Base-by-base conservation (phyloP, 2,888 invertebrate genomes). In the Dicycla oo region DNA sequence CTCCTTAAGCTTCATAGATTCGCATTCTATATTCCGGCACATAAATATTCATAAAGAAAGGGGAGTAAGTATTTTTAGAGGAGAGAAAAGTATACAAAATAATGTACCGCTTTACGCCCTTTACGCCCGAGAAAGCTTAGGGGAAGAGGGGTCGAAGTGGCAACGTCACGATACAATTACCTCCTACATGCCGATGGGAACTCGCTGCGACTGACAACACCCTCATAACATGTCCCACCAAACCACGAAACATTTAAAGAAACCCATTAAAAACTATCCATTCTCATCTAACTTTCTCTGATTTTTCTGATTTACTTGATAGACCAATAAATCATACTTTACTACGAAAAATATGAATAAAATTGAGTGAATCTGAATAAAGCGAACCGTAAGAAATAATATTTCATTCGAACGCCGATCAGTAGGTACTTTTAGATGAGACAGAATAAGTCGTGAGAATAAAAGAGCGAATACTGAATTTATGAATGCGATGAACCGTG, bases 401-500 rank as follows among this genome's bases (percentile, higher is more conserved):
- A 90, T 91, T 90, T 89, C 87, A 88, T 86, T 85, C 82, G 72
- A 86, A 79, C 84, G 83, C 86, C 89, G 90, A 92, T 92, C 91
- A 89, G 87, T 88, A 85, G 87, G 87, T 89, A 91, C 88, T 89
- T 91, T 91, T 88, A 86, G 89, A 90, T 87, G 89, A 88, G 87
- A 89, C 86, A 87, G 88, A 89, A 86, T 88, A 88, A 91, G 87
- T 90, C 87, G 88, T 82, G 86, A 85, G 88, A 91, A 92, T 92
- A 93, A 91, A 91, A 92, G 88, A 88, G 89, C 86, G 89, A 88
- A 86, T 81, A 75, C 88, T 88, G 88, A 91, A 92, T 93, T 93
- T 91, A 93, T 91, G 90, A 88, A 91, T 88, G 89, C 93, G 87
- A 89, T 94, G 93, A 92, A 91, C 90, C 89, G 89, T 93, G 88